Base-by-base conservation (phyloP, 2,888 invertebrate genomes). In the Napeogenes inachia region DNA sequence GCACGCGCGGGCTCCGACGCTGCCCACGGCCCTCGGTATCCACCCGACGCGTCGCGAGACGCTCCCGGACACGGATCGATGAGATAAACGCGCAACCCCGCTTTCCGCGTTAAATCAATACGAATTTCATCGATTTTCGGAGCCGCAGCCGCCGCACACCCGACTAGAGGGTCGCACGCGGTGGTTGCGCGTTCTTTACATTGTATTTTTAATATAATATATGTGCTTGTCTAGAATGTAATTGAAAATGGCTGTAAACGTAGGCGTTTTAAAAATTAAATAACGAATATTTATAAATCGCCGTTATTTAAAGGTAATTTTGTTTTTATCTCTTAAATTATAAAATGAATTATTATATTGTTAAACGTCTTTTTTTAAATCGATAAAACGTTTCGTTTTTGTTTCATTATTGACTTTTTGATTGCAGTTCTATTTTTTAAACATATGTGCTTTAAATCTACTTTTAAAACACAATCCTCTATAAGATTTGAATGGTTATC, bases 1-100 rank as follows among this genome's bases (percentile, higher is more conserved):
- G 73, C 73, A 69, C 64, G 71, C 70, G 72, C 70, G 71, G 67
- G 70, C 74, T 70, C 59, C 68, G 66, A 64, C 71, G 66, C 67
- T 61, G 54, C 65, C 56, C 63, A 56, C 65, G 67, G 64, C 68
- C 66, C 66, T 74, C 70, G 71, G 67, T 69, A 73, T 69, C 59
- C 68, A 65, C 30, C 30, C 70, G 70, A 77, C 74, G 80, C 75
- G 84, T 75, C 86, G 87, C 87, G 83, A 79, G 84, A 86, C 73
- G 72, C 70, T 69, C 68, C 68, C 70, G 62, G 78, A 77, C 76
- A 79, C 80, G 85, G 89, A 93, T 94, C 94, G 94, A 94, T 94
- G 92, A 92, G 93, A 94, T 94, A 94, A 93, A 94, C 92, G 93
- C 92, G 92, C 93, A 92, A 92, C 92, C 93, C 93, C 92, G 93